Conservation (phyloP, 2,113 vertebrate genomes). For the Tautogolabrus adspersus region DNA sequence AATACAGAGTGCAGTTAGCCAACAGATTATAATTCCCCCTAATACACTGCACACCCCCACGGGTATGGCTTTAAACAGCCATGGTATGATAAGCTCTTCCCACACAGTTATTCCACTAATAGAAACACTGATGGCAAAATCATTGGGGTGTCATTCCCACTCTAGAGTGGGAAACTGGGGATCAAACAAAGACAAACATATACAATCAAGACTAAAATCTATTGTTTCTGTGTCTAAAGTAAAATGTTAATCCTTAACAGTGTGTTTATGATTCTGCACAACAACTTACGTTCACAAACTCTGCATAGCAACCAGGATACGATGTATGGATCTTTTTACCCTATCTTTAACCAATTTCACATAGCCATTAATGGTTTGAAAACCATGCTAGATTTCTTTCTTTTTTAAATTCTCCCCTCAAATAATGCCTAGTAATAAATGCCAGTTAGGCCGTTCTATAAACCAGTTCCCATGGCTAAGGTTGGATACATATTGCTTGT, state of each 20-base stretch:
- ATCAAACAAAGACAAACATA: slow-evolving; percentile 36
- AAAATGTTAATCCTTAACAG: background rate
- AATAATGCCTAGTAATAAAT: background rate
- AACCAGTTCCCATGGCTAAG: background rate
- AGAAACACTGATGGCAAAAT: slow-evolving; percentile 37
- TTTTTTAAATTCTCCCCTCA: background rate
- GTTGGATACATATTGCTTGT: background rate
- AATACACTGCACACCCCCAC: slow-evolving; percentile 36
- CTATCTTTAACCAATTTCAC: too few species aligned
- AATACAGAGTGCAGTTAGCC: slow-evolving; percentile 46
- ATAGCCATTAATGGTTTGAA: background rate
- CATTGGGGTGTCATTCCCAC: slow-evolving; percentile 39
- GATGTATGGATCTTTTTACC: background rate
- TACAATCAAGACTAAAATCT: slow-evolving; percentile 22
- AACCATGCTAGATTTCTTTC: background rate
- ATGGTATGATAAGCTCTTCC: slow-evolving; percentile 60
- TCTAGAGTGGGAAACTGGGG: slow-evolving; percentile 12
- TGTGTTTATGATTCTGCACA: background rate
- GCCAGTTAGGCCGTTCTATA: background rate
- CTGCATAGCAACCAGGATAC: background rate
- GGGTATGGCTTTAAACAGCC: slow-evolving; percentile 57
- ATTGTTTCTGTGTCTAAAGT: background rate
- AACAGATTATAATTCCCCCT: slow-evolving; percentile 52
- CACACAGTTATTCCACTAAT: slow-evolving; percentile 52
- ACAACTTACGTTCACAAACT: background rate